Evolutionary conservation across 1,140 invertebrate species (phyloP), one percentile per base, ranked within the genome.

Genomic region (Acromyrmex charruanus): DNA sequence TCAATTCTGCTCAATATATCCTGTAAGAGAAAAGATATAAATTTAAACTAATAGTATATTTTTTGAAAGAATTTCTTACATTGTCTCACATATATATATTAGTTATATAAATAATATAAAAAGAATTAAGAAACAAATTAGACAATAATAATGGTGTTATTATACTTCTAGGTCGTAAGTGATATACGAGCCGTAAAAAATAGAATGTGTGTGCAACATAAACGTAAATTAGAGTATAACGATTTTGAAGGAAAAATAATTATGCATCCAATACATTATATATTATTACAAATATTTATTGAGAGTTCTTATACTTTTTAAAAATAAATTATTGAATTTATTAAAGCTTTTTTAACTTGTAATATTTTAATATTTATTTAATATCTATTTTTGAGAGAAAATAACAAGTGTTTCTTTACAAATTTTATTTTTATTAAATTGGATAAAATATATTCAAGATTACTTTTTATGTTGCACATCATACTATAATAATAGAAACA

Each of bases 11-110:
- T 44, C 31, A 58, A 58, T 44, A 55, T 7, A 39, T 25, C 66
- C 79, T 81, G 66, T 59, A 81, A 81, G 25, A 58, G n/a, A 58
- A 59, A 77, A 75, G n/a, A 59, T 59, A 16, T 21, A 35, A 3
- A 31, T 31, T 66, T 79, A 81, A 25, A 39, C 5, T 68, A 25
- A 10, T 80, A 25, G 5, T 55, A 28, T 49, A 81, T 12, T 81
- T 71, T 39, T 44, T 44, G 12, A 35, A 80, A 39, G 0, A 9
- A 0, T 39, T 58, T 44, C 21, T 51, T 71, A 49, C 31, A 65
- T 81, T 44, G 28, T 44, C 0, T 16, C 12, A 51, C 39, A 51
- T 16, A 18, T 9, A 53, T 18, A 10, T 25, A 7, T 80, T 55
- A 69, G 39, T 16, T 7, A 21, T 14, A 55, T 58, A 16, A 51